Percentiles rank a stretch among this genome's conserved stretches.
Evolutionary conservation across 2,888 invertebrate species (phyloP).

Genomic region (Hydriomena furcata): DNA sequence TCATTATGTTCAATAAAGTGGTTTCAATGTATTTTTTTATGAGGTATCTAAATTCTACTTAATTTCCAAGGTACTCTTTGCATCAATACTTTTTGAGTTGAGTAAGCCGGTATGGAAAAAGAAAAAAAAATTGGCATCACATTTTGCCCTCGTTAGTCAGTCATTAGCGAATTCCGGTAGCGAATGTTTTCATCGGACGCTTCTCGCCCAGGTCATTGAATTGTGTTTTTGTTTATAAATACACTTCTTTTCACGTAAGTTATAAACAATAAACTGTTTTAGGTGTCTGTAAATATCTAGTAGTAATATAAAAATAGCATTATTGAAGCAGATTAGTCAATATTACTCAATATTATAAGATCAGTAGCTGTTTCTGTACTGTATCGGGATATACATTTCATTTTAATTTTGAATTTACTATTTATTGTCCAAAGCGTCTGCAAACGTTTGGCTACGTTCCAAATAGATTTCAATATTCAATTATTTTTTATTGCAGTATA

Average conservation of each 20-base stretch:
- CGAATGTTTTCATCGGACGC: constrained; percentile 57
- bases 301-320: not conserved
- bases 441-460: constrained; percentile 25
- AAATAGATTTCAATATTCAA: constrained; percentile 29
- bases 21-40: no score
- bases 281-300: not conserved
- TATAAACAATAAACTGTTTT: constrained; percentile 4
- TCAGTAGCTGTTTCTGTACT: no score
- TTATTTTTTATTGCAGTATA: constrained; percentile 28
- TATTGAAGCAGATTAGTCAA: not conserved
- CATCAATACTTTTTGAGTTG: not conserved
- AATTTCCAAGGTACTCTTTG: no score
- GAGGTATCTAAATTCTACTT: no score
- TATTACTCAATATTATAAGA: not conserved
- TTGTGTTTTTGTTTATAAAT: constrained; percentile 57
- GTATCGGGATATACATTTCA: constrained; percentile 5
- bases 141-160: constrained; percentile 47
- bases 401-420: constrained; percentile 15
- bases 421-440: constrained; percentile 21
- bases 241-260: constrained; percentile 27
- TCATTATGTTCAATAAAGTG: no score
- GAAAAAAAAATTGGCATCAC: constrained; percentile 37
- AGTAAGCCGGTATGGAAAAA: constrained; percentile 25
- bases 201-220: constrained; percentile 62
- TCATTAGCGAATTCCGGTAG: constrained; percentile 64